Evolutionary conservation across 2,888 invertebrate species (phyloP).

Genomic region (Scaptomyza cyrtandrae): DNA sequence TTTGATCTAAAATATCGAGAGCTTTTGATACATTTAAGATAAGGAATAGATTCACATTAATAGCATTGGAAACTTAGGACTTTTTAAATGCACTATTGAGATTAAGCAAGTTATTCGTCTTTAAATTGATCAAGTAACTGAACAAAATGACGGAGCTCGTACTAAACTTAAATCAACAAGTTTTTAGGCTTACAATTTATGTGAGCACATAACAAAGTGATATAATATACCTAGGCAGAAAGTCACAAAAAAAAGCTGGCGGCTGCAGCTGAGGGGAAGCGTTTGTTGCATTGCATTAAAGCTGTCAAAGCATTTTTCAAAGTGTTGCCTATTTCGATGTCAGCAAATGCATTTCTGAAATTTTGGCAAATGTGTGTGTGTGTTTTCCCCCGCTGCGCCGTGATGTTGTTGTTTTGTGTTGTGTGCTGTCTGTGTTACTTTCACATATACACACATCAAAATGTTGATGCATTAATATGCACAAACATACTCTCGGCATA

Average conservation of each 20-base stretch:
- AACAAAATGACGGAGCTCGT: too few species aligned
- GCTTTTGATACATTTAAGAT: too few species aligned
- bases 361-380: slow-evolving; percentile 44
- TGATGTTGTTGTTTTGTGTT: background rate
- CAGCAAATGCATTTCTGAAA: slow-evolving; percentile 69
- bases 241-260: slow-evolving; percentile 6
- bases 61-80: too few species aligned
- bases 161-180: too few species aligned
- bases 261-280: slow-evolving; percentile 5
- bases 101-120: too few species aligned
- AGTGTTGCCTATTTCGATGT: slow-evolving; percentile 74
- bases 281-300: slow-evolving; percentile 55
- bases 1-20: too few species aligned
- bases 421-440: slow-evolving; percentile 26
- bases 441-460: slow-evolving; percentile 4
- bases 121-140: too few species aligned
- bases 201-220: too few species aligned
- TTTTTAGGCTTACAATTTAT: too few species aligned
- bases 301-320: slow-evolving; percentile 78
- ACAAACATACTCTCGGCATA: slow-evolving; percentile 5
- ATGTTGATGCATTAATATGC: background rate
- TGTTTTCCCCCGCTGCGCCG: slow-evolving; percentile 29
- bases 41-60: too few species aligned
- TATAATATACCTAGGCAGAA: too few species aligned
- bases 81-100: too few species aligned